Percentiles rank a stretch among this genome's conserved stretches.
phyloP scores from a whole-genome alignment of 2,888 invertebrate genomes.

The Amphipoea oculea region DNA sequence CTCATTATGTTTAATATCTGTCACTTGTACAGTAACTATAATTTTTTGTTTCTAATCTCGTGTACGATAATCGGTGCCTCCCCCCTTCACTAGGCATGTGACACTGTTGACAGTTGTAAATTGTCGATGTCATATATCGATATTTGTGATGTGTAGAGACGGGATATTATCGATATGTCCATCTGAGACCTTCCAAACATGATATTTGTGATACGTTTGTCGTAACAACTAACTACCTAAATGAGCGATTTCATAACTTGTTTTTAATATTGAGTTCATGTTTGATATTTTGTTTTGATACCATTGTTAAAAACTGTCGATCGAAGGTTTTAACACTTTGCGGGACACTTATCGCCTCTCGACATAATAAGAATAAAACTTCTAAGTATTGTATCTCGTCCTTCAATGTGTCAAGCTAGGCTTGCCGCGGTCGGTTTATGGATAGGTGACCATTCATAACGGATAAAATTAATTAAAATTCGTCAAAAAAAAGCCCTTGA shows the following conservation, averaged over 20 bases:
- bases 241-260: constrained; percentile 27
- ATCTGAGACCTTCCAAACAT: constrained; percentile 49
- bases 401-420: not conserved
- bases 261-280: constrained; percentile 7
- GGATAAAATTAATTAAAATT: too few species aligned
- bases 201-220: constrained; percentile 50
- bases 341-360: too few species aligned
- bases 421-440: not conserved
- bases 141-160: constrained; percentile 72
- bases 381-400: too few species aligned
- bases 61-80: constrained; percentile 14
- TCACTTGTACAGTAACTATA: not conserved
- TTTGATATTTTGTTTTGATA: not conserved
- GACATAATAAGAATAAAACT: too few species aligned
- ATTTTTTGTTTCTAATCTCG: constrained; percentile 16
- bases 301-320: not conserved
- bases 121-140: constrained; percentile 71
- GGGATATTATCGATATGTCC: constrained; percentile 69
- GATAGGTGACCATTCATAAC: not conserved
- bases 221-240: constrained; percentile 46
- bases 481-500: too few species aligned
- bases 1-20: not conserved
- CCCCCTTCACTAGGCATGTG: constrained; percentile 55
- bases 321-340: not conserved
- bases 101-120: constrained; percentile 75